Evolutionary conservation across 2,888 invertebrate genomes (phyloP).

Genomic region (Meghimatium bilineatum): DNA sequence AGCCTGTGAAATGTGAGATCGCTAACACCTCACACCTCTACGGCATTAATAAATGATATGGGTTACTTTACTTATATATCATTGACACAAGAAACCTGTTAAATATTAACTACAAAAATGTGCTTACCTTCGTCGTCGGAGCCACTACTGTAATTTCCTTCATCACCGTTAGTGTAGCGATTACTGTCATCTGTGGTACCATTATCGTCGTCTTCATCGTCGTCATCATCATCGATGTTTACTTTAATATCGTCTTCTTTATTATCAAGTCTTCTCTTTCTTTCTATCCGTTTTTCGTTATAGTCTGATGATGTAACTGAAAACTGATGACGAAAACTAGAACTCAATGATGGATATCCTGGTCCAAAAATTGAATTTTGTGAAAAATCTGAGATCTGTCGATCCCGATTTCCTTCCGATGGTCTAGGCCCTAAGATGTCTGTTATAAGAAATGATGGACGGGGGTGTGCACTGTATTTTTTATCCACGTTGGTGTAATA

Average conservation of each 20-base stretch:
- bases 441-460: constrained; percentile 43
- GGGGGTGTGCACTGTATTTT: background rate
- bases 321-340: constrained; percentile 10
- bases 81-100: too few species aligned
- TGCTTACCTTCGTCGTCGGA: constrained; percentile 36
- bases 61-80: too few species aligned
- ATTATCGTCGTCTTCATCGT: constrained; percentile 5
- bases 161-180: constrained; percentile 1
- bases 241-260: constrained; percentile 22
- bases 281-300: background rate
- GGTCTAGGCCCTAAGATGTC: constrained; percentile 34
- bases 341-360: background rate
- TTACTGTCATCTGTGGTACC: background rate
- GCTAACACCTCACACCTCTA: too few species aligned
- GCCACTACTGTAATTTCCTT: constrained; percentile 21
- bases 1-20: too few species aligned
- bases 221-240: constrained; percentile 7
- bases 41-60: too few species aligned
- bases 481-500: background rate
- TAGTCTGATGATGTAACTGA: background rate
- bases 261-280: constrained; percentile 3
- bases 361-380: constrained; percentile 14
- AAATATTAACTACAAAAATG: background rate
- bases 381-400: background rate
- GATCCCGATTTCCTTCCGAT: background rate